A percentile compares a stretch with the other conserved stretches of the same genome.
These are phyloP conservation scores for Calephelis nemesis DNA, from an alignment of 1,140 invertebrate genomes.

Conservation along the genomic window DNA sequence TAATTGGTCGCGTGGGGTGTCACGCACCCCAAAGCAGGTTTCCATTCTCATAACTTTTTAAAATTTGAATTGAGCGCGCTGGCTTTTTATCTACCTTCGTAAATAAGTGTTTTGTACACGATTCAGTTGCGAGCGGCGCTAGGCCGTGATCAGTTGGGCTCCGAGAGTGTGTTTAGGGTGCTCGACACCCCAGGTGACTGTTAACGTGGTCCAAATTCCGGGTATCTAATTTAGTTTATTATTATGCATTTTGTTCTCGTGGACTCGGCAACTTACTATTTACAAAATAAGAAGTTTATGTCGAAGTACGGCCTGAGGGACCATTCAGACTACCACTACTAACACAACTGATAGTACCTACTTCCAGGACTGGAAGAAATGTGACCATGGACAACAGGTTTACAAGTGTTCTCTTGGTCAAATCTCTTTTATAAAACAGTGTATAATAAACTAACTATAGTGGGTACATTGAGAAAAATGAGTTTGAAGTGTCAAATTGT, in stretches of 20 bases:
- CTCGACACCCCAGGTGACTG: neutral
- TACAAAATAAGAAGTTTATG: too few relatives aligned
- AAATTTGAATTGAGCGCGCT: constrained; percentile 1
- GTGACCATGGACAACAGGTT: constrained; percentile 48
- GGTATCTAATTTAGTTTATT: too few relatives aligned
- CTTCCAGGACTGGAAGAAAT: constrained; percentile 33
- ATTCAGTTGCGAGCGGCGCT: neutral
- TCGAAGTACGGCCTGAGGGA: too few relatives aligned
- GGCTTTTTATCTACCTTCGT: neutral
- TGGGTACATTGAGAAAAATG: constrained; percentile 59
- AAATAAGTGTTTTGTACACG: neutral
- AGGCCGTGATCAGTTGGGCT: neutral
- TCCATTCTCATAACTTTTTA: neutral
- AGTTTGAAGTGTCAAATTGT: constrained; percentile 25
- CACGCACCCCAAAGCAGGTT: neutral
- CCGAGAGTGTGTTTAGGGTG: neutral
- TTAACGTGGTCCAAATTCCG: neutral
- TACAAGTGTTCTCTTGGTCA: constrained; percentile 41
- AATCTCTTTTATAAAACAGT: constrained; percentile 40
- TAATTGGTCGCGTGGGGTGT: neutral
- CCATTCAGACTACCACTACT: too few relatives aligned
- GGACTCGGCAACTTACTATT: too few relatives aligned
- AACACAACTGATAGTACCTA: constrained; percentile 21
- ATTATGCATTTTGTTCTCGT: too few relatives aligned
- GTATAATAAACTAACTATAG: constrained; percentile 33